phyloP scores from a whole-genome alignment of 2,888 invertebrate genomes.

The Parnassius mnemosyne region DNA sequence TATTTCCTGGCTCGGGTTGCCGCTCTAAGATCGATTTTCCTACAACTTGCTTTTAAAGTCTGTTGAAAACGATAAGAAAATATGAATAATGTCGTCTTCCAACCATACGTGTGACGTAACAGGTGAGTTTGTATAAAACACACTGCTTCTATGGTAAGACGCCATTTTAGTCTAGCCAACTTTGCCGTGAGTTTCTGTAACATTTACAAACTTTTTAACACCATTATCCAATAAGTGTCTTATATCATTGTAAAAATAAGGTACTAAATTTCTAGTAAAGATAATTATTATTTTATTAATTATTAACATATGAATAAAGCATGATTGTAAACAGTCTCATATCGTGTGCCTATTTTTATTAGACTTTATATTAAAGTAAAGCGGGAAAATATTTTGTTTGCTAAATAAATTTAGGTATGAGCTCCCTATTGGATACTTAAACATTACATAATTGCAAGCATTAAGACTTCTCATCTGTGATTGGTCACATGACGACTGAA shows the following conservation, averaged over 20 bases:
- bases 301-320: no score
- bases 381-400: conserved; percentile 39
- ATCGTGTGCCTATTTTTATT: background rate
- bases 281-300: no score
- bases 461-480: conserved; percentile 50
- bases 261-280: conserved; percentile 29
- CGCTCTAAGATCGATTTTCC: conserved; percentile 44
- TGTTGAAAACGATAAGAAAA: conserved; percentile 53
- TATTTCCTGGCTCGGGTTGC: conserved; percentile 31
- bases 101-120: conserved; percentile 72
- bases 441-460: conserved; percentile 43
- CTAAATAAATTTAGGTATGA: conserved; percentile 33
- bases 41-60: conserved; percentile 33
- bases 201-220: conserved; percentile 44
- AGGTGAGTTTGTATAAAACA: conserved; percentile 70
- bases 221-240: conserved; percentile 47
- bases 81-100: conserved; percentile 56
- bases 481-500: conserved; percentile 65
- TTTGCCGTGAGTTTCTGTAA: conserved; percentile 39
- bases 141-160: conserved; percentile 48
- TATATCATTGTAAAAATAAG: conserved; percentile 23
- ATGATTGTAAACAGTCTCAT: background rate
- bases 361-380: conserved; percentile 42
- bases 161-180: conserved; percentile 65
- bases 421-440: conserved; percentile 43